phyloP scores from a whole-genome alignment of 2,113 vertebrate species.

The Nycticorax nycticorax region DNA sequence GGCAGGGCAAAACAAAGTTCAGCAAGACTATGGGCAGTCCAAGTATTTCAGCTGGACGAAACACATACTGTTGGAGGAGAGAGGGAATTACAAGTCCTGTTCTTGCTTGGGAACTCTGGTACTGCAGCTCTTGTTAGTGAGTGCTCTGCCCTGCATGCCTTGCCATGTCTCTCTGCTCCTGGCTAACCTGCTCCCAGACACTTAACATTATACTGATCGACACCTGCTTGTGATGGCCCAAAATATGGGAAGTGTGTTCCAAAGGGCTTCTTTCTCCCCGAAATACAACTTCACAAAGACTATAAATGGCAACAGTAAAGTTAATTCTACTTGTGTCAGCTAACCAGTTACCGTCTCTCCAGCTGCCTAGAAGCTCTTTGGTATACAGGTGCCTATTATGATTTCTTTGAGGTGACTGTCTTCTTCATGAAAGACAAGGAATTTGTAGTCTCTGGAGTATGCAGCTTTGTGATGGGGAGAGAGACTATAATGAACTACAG shows the following conservation, averaged over 20 bases:
- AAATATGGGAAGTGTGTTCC: not conserved
- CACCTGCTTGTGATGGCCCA: not conserved
- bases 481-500: not conserved
- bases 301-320: not conserved
- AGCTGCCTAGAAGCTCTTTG: not conserved
- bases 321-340: not conserved
- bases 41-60: not conserved
- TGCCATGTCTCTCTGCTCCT: not conserved
- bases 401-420: not conserved
- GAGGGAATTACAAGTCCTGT: not conserved
- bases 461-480: not conserved
- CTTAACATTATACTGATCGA: not conserved
- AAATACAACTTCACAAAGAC: not conserved
- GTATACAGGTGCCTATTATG: not conserved
- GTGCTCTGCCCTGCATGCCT: accelerated
- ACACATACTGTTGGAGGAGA: accelerated
- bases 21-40: not conserved
- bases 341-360: not conserved
- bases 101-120: not conserved
- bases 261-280: not conserved
- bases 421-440: not conserved
- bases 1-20: not conserved
- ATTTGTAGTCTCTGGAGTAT: not conserved
- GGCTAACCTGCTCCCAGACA: not conserved
- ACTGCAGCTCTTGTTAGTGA: not conserved